Evolutionary conservation across 1,140 invertebrate genomes (phyloP).

Genomic region (Drosophila albomicans): DNA sequence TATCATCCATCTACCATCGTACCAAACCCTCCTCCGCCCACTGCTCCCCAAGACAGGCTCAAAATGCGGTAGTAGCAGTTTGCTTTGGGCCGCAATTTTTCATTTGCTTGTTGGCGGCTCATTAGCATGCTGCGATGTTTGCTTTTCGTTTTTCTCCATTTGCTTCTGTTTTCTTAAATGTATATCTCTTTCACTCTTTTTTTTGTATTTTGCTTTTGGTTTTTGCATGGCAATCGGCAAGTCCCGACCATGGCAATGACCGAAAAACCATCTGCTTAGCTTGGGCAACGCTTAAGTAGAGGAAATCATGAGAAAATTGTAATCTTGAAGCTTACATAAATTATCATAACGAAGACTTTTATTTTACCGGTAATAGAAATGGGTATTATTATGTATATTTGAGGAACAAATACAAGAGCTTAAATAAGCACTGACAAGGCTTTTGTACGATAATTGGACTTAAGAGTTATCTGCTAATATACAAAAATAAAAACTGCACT

Average conservation of each 20-base stretch:
- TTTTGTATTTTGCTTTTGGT: constrained; percentile 18
- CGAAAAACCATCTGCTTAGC: constrained; percentile 55
- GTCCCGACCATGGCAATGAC: constrained; percentile 72
- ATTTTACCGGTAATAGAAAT: neutral
- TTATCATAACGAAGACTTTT: constrained; percentile 2
- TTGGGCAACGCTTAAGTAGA: constrained; percentile 40
- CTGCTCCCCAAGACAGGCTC: constrained; percentile 12
- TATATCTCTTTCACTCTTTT: constrained; percentile 23
- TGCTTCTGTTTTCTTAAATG: constrained; percentile 29
- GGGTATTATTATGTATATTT: neutral
- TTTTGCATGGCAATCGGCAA: constrained; percentile 28
- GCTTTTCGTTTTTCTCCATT: constrained; percentile 40
- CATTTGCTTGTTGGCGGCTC: constrained; percentile 55
- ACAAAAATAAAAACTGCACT: too few species aligned
- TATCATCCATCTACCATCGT: neutral
- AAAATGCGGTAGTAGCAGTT: constrained; percentile 46
- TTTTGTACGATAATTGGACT: too few species aligned
- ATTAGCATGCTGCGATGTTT: constrained; percentile 72
- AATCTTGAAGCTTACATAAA: constrained; percentile 27
- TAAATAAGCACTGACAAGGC: too few species aligned
- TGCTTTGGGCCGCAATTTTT: constrained; percentile 27
- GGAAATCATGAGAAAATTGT: constrained; percentile 45
- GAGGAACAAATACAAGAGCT: too few species aligned
- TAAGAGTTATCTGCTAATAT: too few species aligned
- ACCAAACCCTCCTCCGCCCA: neutral